Evolutionary conservation across 1,140 invertebrate species (phyloP).

Genomic region (Cardiocondyla obscurior): DNA sequence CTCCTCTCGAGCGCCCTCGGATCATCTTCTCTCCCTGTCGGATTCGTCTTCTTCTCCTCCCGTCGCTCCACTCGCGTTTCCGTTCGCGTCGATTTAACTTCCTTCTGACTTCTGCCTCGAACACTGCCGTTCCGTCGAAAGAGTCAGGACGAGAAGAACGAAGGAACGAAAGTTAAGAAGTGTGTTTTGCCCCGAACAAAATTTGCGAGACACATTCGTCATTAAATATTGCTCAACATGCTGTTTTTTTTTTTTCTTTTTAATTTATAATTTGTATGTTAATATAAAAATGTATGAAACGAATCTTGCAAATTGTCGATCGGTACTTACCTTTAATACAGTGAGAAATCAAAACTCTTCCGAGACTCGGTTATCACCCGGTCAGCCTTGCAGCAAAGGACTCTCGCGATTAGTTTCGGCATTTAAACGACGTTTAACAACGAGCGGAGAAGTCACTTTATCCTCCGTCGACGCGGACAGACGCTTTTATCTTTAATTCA

Average conservation of each 20-base stretch:
- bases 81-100: slow-evolving; percentile 76
- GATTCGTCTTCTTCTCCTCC: slow-evolving; percentile 39
- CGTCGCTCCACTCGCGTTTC: slow-evolving; percentile 67
- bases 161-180: slow-evolving; percentile 1
- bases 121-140: slow-evolving; percentile 65
- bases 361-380: not conserved
- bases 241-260: not conserved
- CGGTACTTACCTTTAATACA: slow-evolving; percentile 27
- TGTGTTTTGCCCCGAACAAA: not conserved
- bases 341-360: not conserved
- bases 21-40: slow-evolving; percentile 49
- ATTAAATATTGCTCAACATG: not conserved
- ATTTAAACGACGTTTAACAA: slow-evolving; percentile 4
- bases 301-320: not conserved
- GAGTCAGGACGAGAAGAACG: slow-evolving; percentile 49
- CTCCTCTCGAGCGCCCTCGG: slow-evolving; percentile 61
- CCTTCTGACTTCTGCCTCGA: slow-evolving; percentile 71
- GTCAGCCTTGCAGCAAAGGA: not conserved
- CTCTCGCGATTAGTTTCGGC: not conserved
- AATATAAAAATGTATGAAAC: not conserved
- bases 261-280: not conserved
- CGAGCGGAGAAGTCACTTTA: slow-evolving; percentile 11
- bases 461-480: not conserved
- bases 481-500: slow-evolving; percentile 33
- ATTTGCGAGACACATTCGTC: not conserved